A percentile compares a stretch with the other conserved stretches of the same genome.
Evolutionary conservation across 2,888 invertebrate genomes (phyloP).

Genomic region (Tillus elongatus): DNA sequence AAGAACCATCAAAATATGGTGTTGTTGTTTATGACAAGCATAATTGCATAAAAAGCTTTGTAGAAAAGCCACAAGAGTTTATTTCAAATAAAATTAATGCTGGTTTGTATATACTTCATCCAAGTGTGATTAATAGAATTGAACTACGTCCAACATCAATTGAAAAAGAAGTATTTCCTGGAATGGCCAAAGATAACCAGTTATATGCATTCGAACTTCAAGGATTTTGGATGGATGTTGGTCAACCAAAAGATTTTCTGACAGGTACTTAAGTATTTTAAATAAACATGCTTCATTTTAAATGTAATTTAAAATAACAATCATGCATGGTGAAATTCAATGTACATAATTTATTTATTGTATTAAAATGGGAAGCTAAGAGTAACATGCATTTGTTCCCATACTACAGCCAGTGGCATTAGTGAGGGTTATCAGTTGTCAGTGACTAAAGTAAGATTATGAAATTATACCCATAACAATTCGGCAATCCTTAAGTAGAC

Average conservation of each 20-base stretch:
- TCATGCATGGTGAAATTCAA: too few species aligned
- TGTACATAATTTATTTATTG: too few species aligned
- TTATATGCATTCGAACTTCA: conserved; percentile 88
- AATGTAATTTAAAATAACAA: too few species aligned
- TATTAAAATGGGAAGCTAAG: too few species aligned
- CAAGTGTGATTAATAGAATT: conserved; percentile 82
- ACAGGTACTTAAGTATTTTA: too few species aligned
- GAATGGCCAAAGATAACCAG: conserved; percentile 79
- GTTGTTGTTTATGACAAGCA: conserved; percentile 89
- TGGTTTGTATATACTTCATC: conserved; percentile 93
- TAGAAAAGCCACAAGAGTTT: conserved; percentile 98
- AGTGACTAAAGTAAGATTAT: too few species aligned
- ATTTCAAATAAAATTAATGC: conserved; percentile 99
- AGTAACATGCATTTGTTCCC: too few species aligned
- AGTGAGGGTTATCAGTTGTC: too few species aligned
- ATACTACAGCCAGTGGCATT: too few species aligned
- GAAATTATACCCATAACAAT: too few species aligned
- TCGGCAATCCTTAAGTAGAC: too few species aligned
- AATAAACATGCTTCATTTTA: too few species aligned
- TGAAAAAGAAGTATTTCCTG: conserved; percentile 97
- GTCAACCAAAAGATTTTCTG: conserved; percentile 97
- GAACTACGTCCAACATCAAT: conserved; percentile 91
- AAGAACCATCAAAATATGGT: conserved; percentile 99
- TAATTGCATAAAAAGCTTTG: conserved; percentile 85
- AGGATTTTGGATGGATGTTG: conserved; percentile 99